Evolutionary conservation across 2,888 invertebrate genomes (phyloP).

Genomic region (Drosophila percnosoma): DNA sequence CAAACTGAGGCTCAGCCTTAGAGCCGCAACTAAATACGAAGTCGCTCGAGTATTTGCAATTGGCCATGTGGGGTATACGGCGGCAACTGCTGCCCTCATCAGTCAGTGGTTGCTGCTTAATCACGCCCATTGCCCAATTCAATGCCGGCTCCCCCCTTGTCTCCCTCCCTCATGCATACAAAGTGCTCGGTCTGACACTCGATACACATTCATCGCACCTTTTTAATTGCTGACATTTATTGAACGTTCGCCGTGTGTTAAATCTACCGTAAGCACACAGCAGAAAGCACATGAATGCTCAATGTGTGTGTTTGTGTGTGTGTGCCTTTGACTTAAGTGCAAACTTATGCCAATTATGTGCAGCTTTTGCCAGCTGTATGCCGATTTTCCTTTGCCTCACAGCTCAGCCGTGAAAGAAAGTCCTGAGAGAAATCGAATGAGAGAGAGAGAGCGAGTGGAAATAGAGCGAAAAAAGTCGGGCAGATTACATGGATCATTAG

Average conservation of each 20-base stretch:
- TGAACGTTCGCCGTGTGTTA: constrained; percentile 65
- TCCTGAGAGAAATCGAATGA: neutral
- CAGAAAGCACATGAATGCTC: constrained; percentile 24
- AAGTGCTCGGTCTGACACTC: constrained; percentile 39
- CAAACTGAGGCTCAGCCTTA: neutral
- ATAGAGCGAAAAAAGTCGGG: constrained; percentile 27
- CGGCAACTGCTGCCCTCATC: constrained; percentile 25
- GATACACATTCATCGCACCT: constrained; percentile 69
- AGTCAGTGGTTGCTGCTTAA: constrained; percentile 44
- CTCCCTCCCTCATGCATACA: constrained; percentile 3
- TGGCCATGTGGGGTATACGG: constrained; percentile 16
- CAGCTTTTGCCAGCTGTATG: constrained; percentile 53
- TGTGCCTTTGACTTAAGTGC: constrained; percentile 71
- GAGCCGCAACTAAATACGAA: constrained; percentile 10
- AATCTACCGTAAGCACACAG: constrained; percentile 67
- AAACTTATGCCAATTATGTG: constrained; percentile 75
- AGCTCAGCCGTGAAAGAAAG: neutral
- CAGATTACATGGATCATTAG: constrained; percentile 77
- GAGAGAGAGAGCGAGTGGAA: neutral
- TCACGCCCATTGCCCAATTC: constrained; percentile 38
- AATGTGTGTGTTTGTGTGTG: neutral
- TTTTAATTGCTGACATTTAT: constrained; percentile 78
- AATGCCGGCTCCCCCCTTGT: neutral
- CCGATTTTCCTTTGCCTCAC: constrained; percentile 13
- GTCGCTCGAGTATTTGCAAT: constrained; percentile 30